A percentile compares a stretch with the other conserved stretches of the same genome.
Evolutionary conservation across 1,140 invertebrate species (phyloP).

Genomic region (Ditylenchus dipsaci): DNA sequence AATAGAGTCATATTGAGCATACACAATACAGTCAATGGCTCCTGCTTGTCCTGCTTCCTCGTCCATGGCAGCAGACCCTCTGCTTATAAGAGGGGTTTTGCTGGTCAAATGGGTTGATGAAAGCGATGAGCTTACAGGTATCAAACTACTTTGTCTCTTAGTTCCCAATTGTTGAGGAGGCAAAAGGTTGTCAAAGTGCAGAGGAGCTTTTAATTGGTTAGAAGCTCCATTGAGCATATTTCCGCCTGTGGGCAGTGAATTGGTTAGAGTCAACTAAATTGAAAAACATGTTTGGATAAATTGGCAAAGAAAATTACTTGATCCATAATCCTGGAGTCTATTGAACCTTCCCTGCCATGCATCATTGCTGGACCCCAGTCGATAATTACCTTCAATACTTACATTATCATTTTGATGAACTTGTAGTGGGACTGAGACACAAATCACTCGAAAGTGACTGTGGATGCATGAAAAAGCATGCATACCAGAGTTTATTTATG

Average conservation of each 20-base stretch:
- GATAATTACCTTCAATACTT: slow-evolving; percentile 47
- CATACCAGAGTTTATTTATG: no score
- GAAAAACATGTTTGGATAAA: neutral
- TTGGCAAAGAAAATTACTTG: slow-evolving; percentile 30
- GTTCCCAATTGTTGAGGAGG: neutral
- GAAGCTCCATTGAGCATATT: neutral
- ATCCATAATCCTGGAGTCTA: slow-evolving; percentile 48
- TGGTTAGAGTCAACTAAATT: neutral
- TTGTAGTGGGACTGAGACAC: no score
- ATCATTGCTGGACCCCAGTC: slow-evolving; percentile 58
- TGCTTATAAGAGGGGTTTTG: neutral
- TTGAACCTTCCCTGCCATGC: slow-evolving; percentile 45
- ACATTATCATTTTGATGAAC: neutral
- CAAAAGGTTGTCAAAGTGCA: neutral
- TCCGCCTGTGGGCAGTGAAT: neutral
- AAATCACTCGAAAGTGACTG: no score
- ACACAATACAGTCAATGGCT: slow-evolving; percentile 6
- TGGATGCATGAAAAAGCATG: no score
- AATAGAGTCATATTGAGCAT: neutral
- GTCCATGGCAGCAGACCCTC: neutral
- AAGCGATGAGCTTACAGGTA: no score
- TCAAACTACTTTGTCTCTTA: neutral
- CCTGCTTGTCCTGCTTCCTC: neutral
- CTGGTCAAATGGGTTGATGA: neutral
- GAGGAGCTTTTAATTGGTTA: neutral